Evolutionary conservation across 2,113 vertebrate genomes (phyloP), one percentile per base, ranked within the genome.

Genomic region (Hippocampus zosterae): DNA sequence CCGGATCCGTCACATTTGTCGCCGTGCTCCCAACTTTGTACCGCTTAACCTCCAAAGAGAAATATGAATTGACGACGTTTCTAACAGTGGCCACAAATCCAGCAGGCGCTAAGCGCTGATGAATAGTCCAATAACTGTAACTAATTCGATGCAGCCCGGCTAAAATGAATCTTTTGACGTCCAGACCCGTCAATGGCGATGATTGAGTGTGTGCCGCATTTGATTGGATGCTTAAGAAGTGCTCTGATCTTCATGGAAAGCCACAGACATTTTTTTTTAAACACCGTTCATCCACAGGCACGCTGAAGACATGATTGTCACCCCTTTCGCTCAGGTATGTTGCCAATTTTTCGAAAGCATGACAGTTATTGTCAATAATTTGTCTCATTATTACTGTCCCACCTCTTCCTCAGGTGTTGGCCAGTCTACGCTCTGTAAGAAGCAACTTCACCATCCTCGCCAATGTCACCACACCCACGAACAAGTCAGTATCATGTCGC

Each of bases 371-470:
- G 65, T 69, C 79, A 79, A 84, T 72, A 64, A 33, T 3, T 33
- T 75, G 62, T 52, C 48, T 29, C 74, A 81, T 72, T 10, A 25
- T 15, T 7, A 27, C 33, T 7, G 23, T 25, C 40, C 48, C 57
- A 8, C 9, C 41, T 40, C 16, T 69, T 81, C 56, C 59, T 67
- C 84, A 97, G 95, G 95, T 97, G 89, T 91, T 97, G 93, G 94
- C 95, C 84, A 97, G 95, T 84, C 93, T 97, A 80, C 93, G 95
- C 85, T 95, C 94, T 48, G 94, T 97, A 80, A 94, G 95, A 89
- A 96, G 93, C 90, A 96, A 97, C 92, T 96, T 96, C 90, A 96
- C 95, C 75, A 94, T 97, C 90, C 93, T 97, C 85, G 94, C 94
- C 90, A 96, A 95, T 80, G 93, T 96, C 81, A 94, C 92, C 71